Conservation (phyloP, 2,888 invertebrate genomes). For the Myopa tessellatipennis region DNA sequence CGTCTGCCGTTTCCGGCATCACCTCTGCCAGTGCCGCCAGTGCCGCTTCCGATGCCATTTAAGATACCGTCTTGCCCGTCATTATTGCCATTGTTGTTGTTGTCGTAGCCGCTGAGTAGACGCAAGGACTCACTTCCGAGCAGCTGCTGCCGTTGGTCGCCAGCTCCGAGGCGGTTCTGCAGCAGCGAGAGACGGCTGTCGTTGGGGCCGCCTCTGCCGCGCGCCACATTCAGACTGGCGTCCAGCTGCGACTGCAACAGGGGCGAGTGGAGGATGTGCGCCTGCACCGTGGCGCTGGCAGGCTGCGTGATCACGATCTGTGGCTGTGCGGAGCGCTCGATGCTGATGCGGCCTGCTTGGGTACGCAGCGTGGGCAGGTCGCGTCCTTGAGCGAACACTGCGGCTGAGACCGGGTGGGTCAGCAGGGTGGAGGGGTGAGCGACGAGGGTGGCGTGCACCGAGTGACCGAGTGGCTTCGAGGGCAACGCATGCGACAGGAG, state of each 20-base stretch:
- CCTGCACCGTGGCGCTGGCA: constrained; percentile 63
- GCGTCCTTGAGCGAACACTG: constrained; percentile 54
- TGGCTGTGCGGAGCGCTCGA: constrained; percentile 58
- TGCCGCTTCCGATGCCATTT: constrained; percentile 23
- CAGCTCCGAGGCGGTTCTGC: constrained; percentile 47
- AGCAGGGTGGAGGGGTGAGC: constrained; percentile 63
- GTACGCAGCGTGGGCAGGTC: constrained; percentile 54
- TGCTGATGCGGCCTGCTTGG: constrained; percentile 52
- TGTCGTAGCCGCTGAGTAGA: constrained; percentile 27
- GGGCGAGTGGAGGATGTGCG: constrained; percentile 62
- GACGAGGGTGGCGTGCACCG: constrained; percentile 62
- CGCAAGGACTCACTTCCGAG: constrained; percentile 20
- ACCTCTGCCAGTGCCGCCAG: constrained; percentile 37
- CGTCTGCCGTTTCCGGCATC: constrained; percentile 40
- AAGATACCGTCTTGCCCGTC: background rate
- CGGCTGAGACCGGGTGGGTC: constrained; percentile 53
- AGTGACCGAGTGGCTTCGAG: constrained; percentile 59
- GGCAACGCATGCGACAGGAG: constrained; percentile 58
- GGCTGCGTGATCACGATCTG: constrained; percentile 61
- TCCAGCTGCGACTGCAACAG: constrained; percentile 44
- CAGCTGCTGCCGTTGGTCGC: constrained; percentile 51
- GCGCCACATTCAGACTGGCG: constrained; percentile 50
- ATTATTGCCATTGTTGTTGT: constrained; percentile 1
- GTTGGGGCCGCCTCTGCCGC: constrained; percentile 47
- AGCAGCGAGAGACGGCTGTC: constrained; percentile 39